Conservation (phyloP, 1,140 invertebrate genomes). For the Cydia amplana region DNA sequence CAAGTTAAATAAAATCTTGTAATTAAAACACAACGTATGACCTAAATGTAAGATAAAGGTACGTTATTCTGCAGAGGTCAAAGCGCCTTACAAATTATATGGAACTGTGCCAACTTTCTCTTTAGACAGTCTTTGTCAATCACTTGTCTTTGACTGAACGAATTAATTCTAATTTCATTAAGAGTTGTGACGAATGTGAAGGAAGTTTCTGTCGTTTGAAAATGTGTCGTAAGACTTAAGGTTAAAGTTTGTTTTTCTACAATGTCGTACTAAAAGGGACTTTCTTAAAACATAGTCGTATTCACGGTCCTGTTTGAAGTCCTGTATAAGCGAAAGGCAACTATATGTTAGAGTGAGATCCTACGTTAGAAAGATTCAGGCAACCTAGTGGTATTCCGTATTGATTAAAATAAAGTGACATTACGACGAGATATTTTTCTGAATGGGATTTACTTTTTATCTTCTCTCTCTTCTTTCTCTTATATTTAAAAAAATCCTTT, state of each 20-base stretch:
- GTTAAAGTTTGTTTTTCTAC: background rate
- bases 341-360: background rate
- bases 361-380: too few species aligned
- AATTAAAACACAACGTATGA: too few species aligned
- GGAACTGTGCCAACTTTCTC: background rate
- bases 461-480: too few species aligned
- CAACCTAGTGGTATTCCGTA: too few species aligned
- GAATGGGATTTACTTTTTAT: too few species aligned
- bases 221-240: background rate
- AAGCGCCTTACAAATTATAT: too few species aligned
- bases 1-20: too few species aligned
- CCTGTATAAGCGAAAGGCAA: background rate
- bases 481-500: too few species aligned
- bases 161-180: constrained; percentile 18
- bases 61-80: too few species aligned
- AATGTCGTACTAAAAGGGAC: background rate
- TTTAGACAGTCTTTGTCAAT: background rate
- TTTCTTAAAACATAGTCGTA: background rate
- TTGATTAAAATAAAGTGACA: too few species aligned
- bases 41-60: too few species aligned
- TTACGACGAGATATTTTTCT: too few species aligned
- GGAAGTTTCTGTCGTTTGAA: background rate
- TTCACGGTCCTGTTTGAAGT: background rate
- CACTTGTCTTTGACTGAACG: constrained; percentile 6
- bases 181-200: constrained; percentile 19